These are phyloP conservation scores for Melanargia galathea DNA, from an alignment of 2,888 invertebrate genomes.

Conservation along the genomic window DNA sequence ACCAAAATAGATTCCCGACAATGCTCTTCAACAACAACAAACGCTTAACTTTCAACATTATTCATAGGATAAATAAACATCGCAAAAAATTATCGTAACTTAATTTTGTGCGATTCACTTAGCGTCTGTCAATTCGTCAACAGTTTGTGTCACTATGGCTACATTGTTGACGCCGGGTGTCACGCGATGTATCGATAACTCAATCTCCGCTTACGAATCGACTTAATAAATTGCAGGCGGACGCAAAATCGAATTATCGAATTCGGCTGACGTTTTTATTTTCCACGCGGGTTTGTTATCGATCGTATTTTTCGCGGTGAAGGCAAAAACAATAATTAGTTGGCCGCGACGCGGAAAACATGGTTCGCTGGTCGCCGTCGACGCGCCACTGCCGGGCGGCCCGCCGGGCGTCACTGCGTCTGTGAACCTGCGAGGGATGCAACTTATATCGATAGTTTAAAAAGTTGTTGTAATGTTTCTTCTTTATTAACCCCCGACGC, in stretches of 20 bases:
- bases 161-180: slow-evolving; percentile 77
- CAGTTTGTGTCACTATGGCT: slow-evolving; percentile 77
- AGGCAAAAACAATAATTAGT: slow-evolving; percentile 39
- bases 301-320: slow-evolving; percentile 44
- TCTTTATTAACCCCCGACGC: no score
- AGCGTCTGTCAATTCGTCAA: slow-evolving; percentile 67
- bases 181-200: slow-evolving; percentile 59
- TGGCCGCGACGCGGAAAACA: slow-evolving; percentile 46
- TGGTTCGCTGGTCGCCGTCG: slow-evolving; percentile 55
- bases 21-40: slow-evolving; percentile 20
- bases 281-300: slow-evolving; percentile 45
- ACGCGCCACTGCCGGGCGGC: slow-evolving; percentile 69
- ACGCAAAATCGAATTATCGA: slow-evolving; percentile 30
- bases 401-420: slow-evolving; percentile 66
- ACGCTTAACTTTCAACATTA: slow-evolving; percentile 26
- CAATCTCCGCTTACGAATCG: slow-evolving; percentile 49
- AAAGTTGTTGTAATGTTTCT: slow-evolving; percentile 5
- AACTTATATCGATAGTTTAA: slow-evolving; percentile 42
- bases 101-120: slow-evolving; percentile 38
- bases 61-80: slow-evolving; percentile 42
- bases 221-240: slow-evolving; percentile 42
- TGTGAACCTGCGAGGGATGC: slow-evolving; percentile 58
- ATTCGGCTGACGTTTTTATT: slow-evolving; percentile 34
- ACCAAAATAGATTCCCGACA: slow-evolving; percentile 58
- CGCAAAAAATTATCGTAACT: slow-evolving; percentile 43